Evolutionary conservation across 2,888 invertebrate genomes (phyloP).

Genomic region (Phaedon cochleariae): DNA sequence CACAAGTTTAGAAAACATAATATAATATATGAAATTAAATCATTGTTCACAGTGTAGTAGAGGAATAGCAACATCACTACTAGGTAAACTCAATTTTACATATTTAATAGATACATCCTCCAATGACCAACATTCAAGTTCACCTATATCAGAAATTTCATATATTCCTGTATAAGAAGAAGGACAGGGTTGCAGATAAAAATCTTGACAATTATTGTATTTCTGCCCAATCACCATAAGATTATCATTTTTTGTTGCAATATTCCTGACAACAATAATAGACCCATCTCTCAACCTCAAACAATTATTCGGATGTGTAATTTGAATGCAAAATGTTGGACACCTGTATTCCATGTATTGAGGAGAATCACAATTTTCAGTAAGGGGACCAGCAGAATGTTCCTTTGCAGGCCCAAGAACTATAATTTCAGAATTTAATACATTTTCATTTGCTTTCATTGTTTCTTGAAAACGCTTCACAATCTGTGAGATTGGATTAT

Average conservation of each 20-base stretch:
- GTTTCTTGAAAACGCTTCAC: conserved; percentile 6
- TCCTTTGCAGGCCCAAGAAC: conserved; percentile 6
- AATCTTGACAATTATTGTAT: conserved; percentile 16
- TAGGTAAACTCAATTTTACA: conserved; percentile 9
- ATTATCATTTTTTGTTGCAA: conserved; percentile 12
- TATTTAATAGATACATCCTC: conserved; percentile 13
- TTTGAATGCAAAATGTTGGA: conserved; percentile 20
- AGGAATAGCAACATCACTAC: neutral
- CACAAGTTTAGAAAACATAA: too few species aligned
- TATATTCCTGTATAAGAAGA: conserved; percentile 23
- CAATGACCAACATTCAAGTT: neutral
- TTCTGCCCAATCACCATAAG: conserved; percentile 14
- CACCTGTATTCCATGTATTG: conserved; percentile 17
- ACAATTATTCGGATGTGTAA: conserved; percentile 20
- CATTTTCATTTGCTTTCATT: neutral
- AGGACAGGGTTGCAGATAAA: conserved; percentile 17
- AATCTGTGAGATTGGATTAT: conserved; percentile 17
- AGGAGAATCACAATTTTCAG: conserved; percentile 9
- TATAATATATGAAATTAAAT: too few species aligned
- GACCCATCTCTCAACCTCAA: conserved; percentile 17
- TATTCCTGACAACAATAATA: conserved; percentile 16
- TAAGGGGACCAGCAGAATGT: conserved; percentile 1
- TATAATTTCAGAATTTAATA: neutral
- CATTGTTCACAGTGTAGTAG: neutral
- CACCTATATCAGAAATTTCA: neutral